Evolutionary conservation across 2,888 invertebrate species (phyloP), one percentile per base, ranked within the genome.

Genomic region (Campoplex nolae): DNA sequence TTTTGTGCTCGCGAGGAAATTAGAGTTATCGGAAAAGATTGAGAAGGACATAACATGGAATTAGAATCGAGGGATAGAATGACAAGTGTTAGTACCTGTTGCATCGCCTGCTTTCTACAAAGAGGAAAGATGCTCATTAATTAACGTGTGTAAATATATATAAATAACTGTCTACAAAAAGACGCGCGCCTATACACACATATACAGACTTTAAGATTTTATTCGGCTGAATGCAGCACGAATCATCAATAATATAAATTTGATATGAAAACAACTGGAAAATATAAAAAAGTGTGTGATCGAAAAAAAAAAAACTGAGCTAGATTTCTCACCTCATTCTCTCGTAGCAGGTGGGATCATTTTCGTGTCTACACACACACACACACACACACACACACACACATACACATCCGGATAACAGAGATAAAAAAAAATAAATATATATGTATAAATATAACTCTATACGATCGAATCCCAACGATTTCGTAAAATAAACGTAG

Each of bases 81-180:
- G 88, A 89, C 83, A 88, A 85, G 85, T 80, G 71, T 77, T 80
- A 90, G 91, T 91, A 92, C 92, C 91, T 92, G 91, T 91, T 91
- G 90, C 90, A 89, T 90, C 88, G 86, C 76, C 83, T 71, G 83
- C 76, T 82, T 77, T 75, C 23, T 32, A 71, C 65, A 18, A 75
- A 56, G 71, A 71, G 56, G 51, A 71, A 48, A 62, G 79, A 79
- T 84, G 75, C 73, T 58, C 79, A 42, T 84, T 48, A 67, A 76
- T 78, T 51, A 38, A 76, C 42, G 83, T 58, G 76, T 76, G 76
- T 67, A 32, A 38, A 23, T 74, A 56, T 51, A 62, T 76, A 48
- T 48, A 76, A 11, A 58, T 32, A 62, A 65, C 80, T 84, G 87
- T 84, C 74, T 81, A 7, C 45, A 73, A 71, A 86, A 68, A 76